Evolutionary conservation across 2,113 vertebrate species (phyloP), one percentile per base, ranked within the genome.

Genomic region (Oceanodroma tethys): DNA sequence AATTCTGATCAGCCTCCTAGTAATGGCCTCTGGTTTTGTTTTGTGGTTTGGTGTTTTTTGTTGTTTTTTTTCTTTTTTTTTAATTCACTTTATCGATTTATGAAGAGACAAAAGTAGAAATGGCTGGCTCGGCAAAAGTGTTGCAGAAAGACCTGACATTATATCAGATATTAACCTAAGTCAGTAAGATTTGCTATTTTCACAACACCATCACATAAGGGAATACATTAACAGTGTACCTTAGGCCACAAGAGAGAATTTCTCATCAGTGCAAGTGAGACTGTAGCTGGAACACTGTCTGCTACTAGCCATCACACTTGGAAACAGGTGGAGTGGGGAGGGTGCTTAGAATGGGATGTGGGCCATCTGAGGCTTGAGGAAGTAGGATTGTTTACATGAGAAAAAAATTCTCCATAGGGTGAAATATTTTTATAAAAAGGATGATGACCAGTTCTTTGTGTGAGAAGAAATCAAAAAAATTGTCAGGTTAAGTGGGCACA

Each of bases 121-220:
- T 59, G 52, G 2, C 43, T 90, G 67, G 8, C 58, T 86, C 2
- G 2, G 43, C 48, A 76, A 29, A 81, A 75, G 22, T n/a, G 3
- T 32, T 74, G 6, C 38, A 78, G n/a, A 79, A 67, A 10, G 32
- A 58, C 20, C 11, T 63, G 63, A 20, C 3, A 1, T 55, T 63
- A 13, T 23, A 75, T 60, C 30, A 85, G 56, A 42, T 87, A 43
- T 1, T 84, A 40, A 74, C 10, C 32, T 29, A 62, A 85, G 38
- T 55, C 81, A 71, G 38, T 72, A 47, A 75, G 21, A 48, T 25
- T 43, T 71, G 16, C 12, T 16, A 5, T 88, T 92, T 90, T 67
- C n/a, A 72, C 12, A 59, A 0, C n/a, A 52, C 18, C 1, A 0
- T 81, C 47, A 20, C 3, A 1, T 66, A 29, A 66, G 59, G 48